Evolutionary conservation across 1,140 invertebrate species (phyloP), one percentile per base, ranked within the genome.

Genomic region (Pemphigus obesinymphae): DNA sequence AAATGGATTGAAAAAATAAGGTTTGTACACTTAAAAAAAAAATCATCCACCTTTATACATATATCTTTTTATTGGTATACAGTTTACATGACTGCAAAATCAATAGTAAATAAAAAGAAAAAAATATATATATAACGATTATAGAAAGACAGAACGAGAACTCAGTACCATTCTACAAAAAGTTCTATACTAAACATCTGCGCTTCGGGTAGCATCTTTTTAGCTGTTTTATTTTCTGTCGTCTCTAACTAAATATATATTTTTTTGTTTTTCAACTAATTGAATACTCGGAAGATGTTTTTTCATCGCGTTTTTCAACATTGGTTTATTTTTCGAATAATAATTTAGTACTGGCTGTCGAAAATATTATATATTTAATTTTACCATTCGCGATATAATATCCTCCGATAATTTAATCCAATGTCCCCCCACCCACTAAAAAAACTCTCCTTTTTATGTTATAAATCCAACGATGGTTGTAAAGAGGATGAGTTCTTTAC

Each of bases 341-440:
- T 73, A 73, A 73, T 50, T 73, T 50, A 48, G 26, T 31, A 20
- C 61, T 29, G 70, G 43, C 23, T 20, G 26, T 23, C 26, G 70
- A 31, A 73, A 73, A 50, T 50, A 45, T 73, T 50, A 48, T 31
- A 31, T 73, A 50, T 34, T 73, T 31, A 73, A 73, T 73, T 73
- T 50, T 23, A 73, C 26, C 26, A 48, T 72, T 15, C 68, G 40
- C 68, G 40, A 40, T 72, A 26, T 73, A n/a, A n/a, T n/a, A n/a
- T 73, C 23, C 58, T 29, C 45, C 45, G 23, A 45, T 73, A 48
- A 73, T 73, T 73, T 73, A 73, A 50, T 73, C 31, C 70, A 29
- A 50, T 26, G 43, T 3, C 15, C 43, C 68, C 43, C n/a, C n/a
- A n/a, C n/a, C n/a, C n/a, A n/a, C n/a, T n/a, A 11, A 72, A 72